These are phyloP conservation scores for Rhombomys opimus DNA, from an alignment of 2,113 vertebrate genomes.

Conservation along the genomic window DNA sequence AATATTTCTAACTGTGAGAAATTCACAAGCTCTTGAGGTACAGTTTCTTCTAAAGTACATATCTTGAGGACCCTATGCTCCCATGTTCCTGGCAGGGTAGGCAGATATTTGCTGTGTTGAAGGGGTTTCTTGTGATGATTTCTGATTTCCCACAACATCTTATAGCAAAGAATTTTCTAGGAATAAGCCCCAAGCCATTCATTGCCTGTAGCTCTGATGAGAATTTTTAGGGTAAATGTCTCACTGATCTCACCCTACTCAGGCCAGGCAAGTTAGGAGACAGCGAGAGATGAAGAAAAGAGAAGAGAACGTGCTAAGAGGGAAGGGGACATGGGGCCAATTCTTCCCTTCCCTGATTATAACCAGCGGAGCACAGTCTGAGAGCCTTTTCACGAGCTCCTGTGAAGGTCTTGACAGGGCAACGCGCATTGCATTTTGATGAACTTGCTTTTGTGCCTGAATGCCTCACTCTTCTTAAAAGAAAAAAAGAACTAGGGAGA, in stretches of 20 bases:
- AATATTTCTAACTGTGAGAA: conserved; percentile 2
- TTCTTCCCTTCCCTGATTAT: neutral
- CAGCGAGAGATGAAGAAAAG: neutral
- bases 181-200: neutral
- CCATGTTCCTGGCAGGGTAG: neutral
- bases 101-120: neutral
- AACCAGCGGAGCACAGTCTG: neutral
- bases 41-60: neutral
- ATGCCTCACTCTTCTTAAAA: conserved; percentile 37
- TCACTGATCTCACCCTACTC: neutral
- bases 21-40: neutral
- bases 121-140: neutral
- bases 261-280: neutral
- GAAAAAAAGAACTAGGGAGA: neutral
- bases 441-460: neutral
- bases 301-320: neutral
- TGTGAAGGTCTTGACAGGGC: conserved; percentile 4
- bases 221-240: neutral
- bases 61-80: neutral
- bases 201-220: neutral
- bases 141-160: neutral
- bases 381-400: neutral
- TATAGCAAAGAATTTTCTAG: neutral
- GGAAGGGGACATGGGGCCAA: neutral
- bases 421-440: neutral